phyloP scores from a whole-genome alignment of 1,140 invertebrate genomes.

The Dendroctonus valens region DNA sequence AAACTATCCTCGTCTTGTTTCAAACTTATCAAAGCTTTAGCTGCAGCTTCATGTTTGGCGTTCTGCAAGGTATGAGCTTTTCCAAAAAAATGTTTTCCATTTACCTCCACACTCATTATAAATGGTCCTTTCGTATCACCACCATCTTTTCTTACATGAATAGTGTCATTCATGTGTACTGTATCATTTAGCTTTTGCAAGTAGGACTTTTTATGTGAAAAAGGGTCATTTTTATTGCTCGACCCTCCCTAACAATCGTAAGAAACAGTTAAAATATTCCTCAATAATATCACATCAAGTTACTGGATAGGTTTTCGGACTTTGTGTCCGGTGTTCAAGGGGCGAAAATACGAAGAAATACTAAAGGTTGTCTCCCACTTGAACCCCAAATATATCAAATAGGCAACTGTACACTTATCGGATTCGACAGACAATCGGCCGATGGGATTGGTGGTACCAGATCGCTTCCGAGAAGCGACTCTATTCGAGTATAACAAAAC shows the following conservation, averaged over 20 bases:
- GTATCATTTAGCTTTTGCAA: conserved; percentile 38
- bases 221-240: background rate
- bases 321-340: no score
- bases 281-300: background rate
- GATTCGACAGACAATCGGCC: no score
- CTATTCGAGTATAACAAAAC: no score
- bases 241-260: conserved; percentile 6
- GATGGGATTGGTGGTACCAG: no score
- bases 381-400: no score
- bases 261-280: no score
- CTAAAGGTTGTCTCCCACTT: no score
- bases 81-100: conserved; percentile 37
- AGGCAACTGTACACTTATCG: no score
- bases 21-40: conserved; percentile 38
- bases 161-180: conserved; percentile 30
- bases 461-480: no score
- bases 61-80: conserved; percentile 39
- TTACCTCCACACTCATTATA: conserved; percentile 37
- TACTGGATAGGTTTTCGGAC: no score
- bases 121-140: conserved; percentile 39
- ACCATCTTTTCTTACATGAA: conserved; percentile 31
- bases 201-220: conserved; percentile 31
- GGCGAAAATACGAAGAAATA: no score
- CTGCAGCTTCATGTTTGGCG: conserved; percentile 43
- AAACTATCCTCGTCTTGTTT: conserved; percentile 26